A percentile compares a stretch with the other conserved stretches of the same genome.
These are phyloP conservation scores for Lepus europaeus DNA, from an alignment of 2,113 vertebrate genomes.

Conservation along the genomic window DNA sequence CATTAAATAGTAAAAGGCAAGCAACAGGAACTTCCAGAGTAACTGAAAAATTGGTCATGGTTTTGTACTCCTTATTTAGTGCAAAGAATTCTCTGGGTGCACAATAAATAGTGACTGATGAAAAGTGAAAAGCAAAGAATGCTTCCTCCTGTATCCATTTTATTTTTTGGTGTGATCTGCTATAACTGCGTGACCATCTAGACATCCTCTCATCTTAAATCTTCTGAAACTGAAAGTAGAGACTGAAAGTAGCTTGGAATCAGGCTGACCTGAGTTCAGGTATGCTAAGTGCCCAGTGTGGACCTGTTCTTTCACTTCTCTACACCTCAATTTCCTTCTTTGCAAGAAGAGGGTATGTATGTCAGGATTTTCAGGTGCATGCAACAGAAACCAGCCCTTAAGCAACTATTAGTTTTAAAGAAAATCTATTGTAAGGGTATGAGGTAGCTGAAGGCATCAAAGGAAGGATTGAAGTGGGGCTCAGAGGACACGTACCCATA, in stretches of 20 bases:
- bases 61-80: slow-evolving; percentile 37
- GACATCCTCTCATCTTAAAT: not conserved
- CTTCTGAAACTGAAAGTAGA: slow-evolving; percentile 27
- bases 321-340: not conserved
- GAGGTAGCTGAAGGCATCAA: not conserved
- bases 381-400: not conserved
- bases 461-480: not conserved
- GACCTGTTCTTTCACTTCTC: not conserved
- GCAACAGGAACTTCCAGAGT: slow-evolving; percentile 12
- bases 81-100: not conserved
- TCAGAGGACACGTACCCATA: not conserved
- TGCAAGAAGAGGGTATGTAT: not conserved
- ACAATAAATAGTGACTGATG: not conserved
- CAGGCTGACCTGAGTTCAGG: not conserved
- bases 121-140: not conserved
- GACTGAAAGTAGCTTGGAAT: not conserved
- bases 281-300: not conserved
- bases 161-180: slow-evolving; percentile 1
- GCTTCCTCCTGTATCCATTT: not conserved
- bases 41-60: slow-evolving; percentile 49
- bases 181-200: not conserved
- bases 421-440: not conserved
- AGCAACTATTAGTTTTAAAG: not conserved
- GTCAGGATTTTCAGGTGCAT: not conserved
- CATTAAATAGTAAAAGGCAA: slow-evolving; percentile 32